A percentile compares a stretch with the other conserved stretches of the same genome.
Evolutionary conservation across 2,113 vertebrate species (phyloP).

Genomic region (Lipophrys pholis): DNA sequence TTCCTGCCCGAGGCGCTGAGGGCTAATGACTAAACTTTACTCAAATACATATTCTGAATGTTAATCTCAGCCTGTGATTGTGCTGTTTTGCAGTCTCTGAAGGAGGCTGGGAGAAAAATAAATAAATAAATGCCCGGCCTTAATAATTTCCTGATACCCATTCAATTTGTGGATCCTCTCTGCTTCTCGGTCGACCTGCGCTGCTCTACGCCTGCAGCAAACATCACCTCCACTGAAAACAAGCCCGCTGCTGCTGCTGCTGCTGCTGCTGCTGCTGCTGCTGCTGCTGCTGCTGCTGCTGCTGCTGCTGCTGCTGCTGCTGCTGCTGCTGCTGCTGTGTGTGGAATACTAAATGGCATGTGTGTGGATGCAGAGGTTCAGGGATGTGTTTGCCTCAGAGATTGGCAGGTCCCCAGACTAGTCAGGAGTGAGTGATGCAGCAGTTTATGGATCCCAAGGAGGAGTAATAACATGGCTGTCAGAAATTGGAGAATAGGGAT

Average conservation of each 20-base stretch:
- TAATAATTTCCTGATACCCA: slow-evolving; percentile 11
- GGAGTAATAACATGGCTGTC: slow-evolving; percentile 16
- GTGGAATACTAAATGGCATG: slow-evolving; percentile 51
- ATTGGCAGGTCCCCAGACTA: slow-evolving; percentile 15
- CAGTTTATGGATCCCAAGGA: slow-evolving; percentile 5
- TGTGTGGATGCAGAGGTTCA: slow-evolving; percentile 35
- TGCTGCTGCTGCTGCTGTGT: slow-evolving; percentile 27
- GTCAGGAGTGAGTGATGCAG: slow-evolving; percentile 1
- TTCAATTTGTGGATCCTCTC: slow-evolving; percentile 3
- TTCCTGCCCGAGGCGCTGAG: not conserved
- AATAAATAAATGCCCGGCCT: not conserved
- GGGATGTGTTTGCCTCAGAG: slow-evolving; percentile 42
- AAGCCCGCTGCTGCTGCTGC: not conserved
- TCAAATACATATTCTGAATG: not conserved
- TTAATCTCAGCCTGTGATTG: not conserved
- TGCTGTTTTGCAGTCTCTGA: not conserved
- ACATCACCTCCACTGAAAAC: slow-evolving; percentile 33
- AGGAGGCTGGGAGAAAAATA: not conserved
- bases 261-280: too few relatives aligned
- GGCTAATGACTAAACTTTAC: not conserved
- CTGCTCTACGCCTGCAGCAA: slow-evolving; percentile 36
- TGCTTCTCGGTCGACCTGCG: slow-evolving; percentile 33
- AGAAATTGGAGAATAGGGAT: slow-evolving; percentile 1
- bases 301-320: too few relatives aligned
- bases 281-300: too few relatives aligned